These are phyloP conservation scores for Heteronetta atricapilla DNA, from an alignment of 2,113 vertebrate species.

Conservation along the genomic window DNA sequence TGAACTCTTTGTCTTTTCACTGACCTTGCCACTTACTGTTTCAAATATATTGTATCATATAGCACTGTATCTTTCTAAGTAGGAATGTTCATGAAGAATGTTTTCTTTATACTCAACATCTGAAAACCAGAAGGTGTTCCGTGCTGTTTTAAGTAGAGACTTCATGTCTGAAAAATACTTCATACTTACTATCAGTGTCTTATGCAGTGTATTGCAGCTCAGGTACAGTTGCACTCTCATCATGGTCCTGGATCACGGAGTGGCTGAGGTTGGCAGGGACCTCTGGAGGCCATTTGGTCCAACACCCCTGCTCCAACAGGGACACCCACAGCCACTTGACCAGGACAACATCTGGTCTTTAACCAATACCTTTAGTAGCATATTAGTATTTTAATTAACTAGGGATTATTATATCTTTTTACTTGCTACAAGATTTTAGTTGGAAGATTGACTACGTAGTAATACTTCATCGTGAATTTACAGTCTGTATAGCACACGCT, in stretches of 20 bases:
- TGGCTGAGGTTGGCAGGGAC: neutral
- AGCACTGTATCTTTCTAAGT: neutral
- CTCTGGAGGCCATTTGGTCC: neutral
- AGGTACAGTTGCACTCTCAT: neutral
- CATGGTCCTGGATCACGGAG: neutral
- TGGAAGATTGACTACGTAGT: neutral
- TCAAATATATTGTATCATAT: neutral
- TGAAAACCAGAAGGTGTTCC: neutral
- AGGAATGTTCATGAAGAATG: neutral
- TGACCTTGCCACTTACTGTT: neutral
- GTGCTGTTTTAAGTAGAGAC: neutral
- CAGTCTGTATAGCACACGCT: neutral
- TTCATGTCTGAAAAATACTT: neutral
- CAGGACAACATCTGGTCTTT: neutral
- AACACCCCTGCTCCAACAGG: accelerated
- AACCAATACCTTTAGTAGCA: neutral
- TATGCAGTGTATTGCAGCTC: neutral
- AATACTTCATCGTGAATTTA: neutral
- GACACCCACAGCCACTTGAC: neutral
- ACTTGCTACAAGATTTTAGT: neutral
- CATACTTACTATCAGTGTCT: neutral
- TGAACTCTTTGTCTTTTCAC: neutral
- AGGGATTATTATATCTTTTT: neutral
- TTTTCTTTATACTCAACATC: neutral
- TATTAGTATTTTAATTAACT: neutral